Conservation (phyloP, 2,113 vertebrate species). For the Cinclus cinclus region DNA sequence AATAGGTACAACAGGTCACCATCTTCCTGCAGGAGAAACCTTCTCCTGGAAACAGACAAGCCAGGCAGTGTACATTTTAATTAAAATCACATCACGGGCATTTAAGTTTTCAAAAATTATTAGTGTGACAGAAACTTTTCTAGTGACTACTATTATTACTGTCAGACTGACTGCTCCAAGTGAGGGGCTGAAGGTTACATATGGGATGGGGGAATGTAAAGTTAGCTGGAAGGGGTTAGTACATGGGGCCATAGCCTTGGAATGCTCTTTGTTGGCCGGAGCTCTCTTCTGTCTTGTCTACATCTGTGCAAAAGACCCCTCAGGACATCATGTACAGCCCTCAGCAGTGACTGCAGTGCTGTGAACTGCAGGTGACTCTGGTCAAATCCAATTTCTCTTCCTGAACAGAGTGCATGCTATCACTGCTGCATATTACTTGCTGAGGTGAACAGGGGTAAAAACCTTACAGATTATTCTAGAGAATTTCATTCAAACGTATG, state of each 20-base stretch:
- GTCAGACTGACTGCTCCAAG: constrained; percentile 71
- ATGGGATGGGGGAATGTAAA: constrained; percentile 70
- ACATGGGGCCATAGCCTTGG: not conserved
- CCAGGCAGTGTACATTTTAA: constrained; percentile 73
- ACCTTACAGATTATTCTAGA: constrained; percentile 40
- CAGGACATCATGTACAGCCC: constrained; percentile 32
- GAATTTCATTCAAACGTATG: constrained; percentile 23
- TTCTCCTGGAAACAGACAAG: constrained; percentile 58
- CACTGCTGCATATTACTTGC: constrained; percentile 44
- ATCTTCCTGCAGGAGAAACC: constrained; percentile 24
- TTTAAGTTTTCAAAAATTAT: constrained; percentile 83
- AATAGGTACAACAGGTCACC: constrained; percentile 6
- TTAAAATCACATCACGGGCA: constrained; percentile 78
- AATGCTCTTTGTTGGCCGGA: constrained; percentile 53
- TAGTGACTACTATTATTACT: constrained; percentile 79
- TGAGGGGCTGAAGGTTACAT: constrained; percentile 79
- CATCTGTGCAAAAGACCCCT: constrained; percentile 55
- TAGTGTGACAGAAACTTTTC: constrained; percentile 76
- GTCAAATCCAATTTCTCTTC: constrained; percentile 62
- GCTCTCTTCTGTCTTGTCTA: constrained; percentile 60
- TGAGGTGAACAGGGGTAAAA: constrained; percentile 74
- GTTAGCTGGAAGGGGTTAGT: constrained; percentile 63
- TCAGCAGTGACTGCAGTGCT: constrained; percentile 52
- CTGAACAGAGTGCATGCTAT: constrained; percentile 16
- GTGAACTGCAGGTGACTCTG: constrained; percentile 79